Base-by-base conservation (phyloP, 2,797 vertebrate species). In the Bradypus variegatus region DNA sequence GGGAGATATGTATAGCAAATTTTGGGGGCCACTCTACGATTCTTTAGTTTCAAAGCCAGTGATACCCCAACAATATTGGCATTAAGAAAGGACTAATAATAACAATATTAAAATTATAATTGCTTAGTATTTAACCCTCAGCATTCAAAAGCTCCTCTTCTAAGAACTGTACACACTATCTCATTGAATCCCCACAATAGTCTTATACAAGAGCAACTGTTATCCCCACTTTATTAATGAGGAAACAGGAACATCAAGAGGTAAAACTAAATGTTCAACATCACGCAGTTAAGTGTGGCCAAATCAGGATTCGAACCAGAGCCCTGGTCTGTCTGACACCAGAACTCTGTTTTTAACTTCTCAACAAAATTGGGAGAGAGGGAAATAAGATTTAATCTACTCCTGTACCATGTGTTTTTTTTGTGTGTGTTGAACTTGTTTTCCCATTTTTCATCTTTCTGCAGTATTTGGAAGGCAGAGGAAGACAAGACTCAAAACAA, bases 391-490 rank as follows among this genome's bases (percentile, higher is more conserved):
- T 90, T 76, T 78, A 33, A 79, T 53, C 72, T 80, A 75, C 55
- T 85, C 31, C 27, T 38, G 29, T 18, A 1, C 38, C 62, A 36
- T 55, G 1, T 50, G 2, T 21, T 27, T 38, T 41, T 2, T 8
- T 76, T 76, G 50, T 82, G 69, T 65, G 6, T 21, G 12, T 67
- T 70, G 36, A 4, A 12, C 65, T 70, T 76, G 3, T 70, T 87
- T 86, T 72, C 9, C 8, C 53, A n/a, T 69, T 92, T 93, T 86
- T 95, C 31, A 38, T 89, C 62, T 93, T 84, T 92, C 65, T 89
- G 33, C 45, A 77, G 15, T 33, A 29, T 91, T 86, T 91, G 27
- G 81, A 88, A 95, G 53, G 36, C 70, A 72, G 15, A 58, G 27
- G 36, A 82, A 21, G 64, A 45, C 33, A 87, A 55, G 11, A 84